These are phyloP conservation scores for Cardiocondyla obscurior DNA, from an alignment of 1,140 invertebrate genomes.

Conservation along the genomic window DNA sequence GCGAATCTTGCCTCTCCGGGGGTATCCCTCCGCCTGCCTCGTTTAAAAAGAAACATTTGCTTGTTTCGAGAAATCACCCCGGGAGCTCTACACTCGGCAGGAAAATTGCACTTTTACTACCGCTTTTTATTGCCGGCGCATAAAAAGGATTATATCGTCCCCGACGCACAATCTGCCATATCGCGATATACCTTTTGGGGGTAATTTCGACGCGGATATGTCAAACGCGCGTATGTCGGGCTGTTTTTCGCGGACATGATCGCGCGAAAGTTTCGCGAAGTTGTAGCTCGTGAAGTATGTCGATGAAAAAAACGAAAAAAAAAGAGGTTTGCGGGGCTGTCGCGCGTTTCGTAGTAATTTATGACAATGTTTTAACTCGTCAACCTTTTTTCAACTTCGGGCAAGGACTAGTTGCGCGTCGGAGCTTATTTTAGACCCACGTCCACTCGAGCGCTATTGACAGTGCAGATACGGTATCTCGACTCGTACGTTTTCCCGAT, in stretches of 20 bases:
- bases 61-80: constrained; percentile 37
- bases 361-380: neutral
- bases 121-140: constrained; percentile 40
- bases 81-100: constrained; percentile 22
- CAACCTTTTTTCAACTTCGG: neutral
- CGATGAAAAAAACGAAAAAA: too few species aligned
- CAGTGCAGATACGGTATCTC: constrained; percentile 37
- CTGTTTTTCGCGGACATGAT: neutral
- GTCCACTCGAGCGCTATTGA: constrained; percentile 24
- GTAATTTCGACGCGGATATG: constrained; percentile 25
- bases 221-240: constrained; percentile 16
- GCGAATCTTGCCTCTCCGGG: neutral
- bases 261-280: neutral
- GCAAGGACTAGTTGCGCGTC: neutral
- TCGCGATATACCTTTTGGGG: constrained; percentile 5
- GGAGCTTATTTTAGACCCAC: constrained; percentile 8
- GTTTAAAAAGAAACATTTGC: constrained; percentile 30
- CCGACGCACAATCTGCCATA: constrained; percentile 29
- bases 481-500: constrained; percentile 26
- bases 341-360: constrained; percentile 13
- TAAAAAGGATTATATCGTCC: constrained; percentile 49
- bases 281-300: too few species aligned
- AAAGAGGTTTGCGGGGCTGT: neutral
- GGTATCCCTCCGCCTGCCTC: neutral
- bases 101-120: constrained; percentile 49